phyloP scores from a whole-genome alignment of 2,888 invertebrate species.

The Athetis lepigone region DNA sequence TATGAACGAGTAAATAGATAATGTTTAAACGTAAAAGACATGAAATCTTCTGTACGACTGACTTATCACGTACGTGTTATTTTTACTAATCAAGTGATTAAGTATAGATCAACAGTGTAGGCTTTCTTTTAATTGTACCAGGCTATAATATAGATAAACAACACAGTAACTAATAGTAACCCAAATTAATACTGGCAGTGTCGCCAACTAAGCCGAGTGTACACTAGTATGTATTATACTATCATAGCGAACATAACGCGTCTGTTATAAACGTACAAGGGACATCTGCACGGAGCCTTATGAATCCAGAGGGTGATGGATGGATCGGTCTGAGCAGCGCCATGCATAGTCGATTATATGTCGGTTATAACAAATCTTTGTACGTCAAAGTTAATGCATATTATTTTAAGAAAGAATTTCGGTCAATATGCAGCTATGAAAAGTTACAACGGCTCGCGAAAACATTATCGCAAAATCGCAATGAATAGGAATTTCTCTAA shows the following conservation, averaged over 20 bases:
- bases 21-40: no score
- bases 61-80: conserved; percentile 1
- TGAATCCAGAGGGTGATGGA: conserved; percentile 86
- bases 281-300: conserved; percentile 83
- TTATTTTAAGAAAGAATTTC: neutral
- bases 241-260: conserved; percentile 67
- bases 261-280: conserved; percentile 78
- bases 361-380: conserved; percentile 46
- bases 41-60: conserved; percentile 4
- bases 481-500: conserved; percentile 62
- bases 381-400: conserved; percentile 15
- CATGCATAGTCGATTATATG: conserved; percentile 56
- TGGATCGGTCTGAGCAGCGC: conserved; percentile 73
- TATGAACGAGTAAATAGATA: no score
- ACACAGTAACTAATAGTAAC: conserved; percentile 45
- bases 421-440: neutral
- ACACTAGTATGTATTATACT: conserved; percentile 69
- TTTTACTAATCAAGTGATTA: conserved; percentile 5
- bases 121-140: neutral
- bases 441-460: conserved; percentile 15
- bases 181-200: conserved; percentile 69
- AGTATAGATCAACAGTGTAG: neutral
- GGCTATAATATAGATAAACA: conserved; percentile 8
- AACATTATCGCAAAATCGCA: conserved; percentile 44
- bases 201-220: conserved; percentile 66